Evolutionary conservation across 2,797 vertebrate species (phyloP), one percentile per base, ranked within the genome.

Genomic region (Lophura swinhoii): DNA sequence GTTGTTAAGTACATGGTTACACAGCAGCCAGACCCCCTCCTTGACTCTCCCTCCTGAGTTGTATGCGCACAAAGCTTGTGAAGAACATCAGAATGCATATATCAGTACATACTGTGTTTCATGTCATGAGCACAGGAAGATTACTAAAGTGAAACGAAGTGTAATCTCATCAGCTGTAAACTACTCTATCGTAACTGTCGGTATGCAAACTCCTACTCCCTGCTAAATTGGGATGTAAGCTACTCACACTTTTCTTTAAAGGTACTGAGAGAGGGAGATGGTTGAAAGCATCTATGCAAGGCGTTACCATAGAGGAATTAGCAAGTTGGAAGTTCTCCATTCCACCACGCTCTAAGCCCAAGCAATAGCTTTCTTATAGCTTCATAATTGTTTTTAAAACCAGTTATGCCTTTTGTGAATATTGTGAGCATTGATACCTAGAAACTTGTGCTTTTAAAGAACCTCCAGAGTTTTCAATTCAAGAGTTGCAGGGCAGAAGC

Each of bases 41-140:
- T 74, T 49, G 0, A 0, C n/a, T 63, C 67, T 0, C 0, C 49
- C 37, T 87, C 41, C 0, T 0, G 22, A 29, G 69, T 5, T 76
- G 51, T 68, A 60, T 4, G 37, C 26, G 70, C 7, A 29, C 68
- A 77, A 90, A 83, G 31, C 35, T 55, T 73, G 28, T 91, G 84
- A 80, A 91, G 69, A 29, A 14, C 58, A 85, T 83, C 37, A 53
- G 58, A 63, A 74, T 77, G 13, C 89, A 72, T 87, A 35, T 87
- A 83, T 83, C 77, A 74, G 72, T 89, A 77, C 72, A 70, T 60
- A 64, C 26, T 12, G 68, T 77, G 66, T 53, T 48, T 80, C 60
- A 31, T 66, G 66, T 58, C 78, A 83, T 0, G 0, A 75, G 48
- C 69, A 74, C 11, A 31, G 20, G 33, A 29, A 64, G 68, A 80